phyloP scores from a whole-genome alignment of 2,113 vertebrate genomes.

The Serilophus lunatus region DNA sequence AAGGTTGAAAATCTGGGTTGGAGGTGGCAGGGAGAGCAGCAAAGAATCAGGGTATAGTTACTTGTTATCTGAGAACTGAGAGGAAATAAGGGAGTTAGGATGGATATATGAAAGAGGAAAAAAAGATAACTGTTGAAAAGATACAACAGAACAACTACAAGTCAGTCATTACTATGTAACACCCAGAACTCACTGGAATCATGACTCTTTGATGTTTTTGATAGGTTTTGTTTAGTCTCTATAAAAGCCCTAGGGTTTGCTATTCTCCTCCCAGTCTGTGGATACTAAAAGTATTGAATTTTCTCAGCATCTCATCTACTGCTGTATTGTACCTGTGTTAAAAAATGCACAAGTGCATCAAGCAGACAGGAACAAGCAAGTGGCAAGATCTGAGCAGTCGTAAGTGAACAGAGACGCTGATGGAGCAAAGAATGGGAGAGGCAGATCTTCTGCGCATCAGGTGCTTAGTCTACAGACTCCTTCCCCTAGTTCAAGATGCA shows the following conservation, averaged over 20 bases:
- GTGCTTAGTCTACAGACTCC: neutral
- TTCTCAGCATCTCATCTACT: neutral
- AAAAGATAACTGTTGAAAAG: neutral
- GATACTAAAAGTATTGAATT: neutral
- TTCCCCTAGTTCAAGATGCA: neutral
- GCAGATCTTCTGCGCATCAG: neutral
- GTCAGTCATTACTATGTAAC: neutral
- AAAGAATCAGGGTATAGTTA: neutral
- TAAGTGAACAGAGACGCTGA: neutral
- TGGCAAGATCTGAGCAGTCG: neutral
- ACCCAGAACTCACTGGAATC: neutral
- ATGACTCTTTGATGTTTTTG: neutral
- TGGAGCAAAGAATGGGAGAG: neutral
- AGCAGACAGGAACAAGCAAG: neutral
- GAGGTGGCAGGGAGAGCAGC: accelerated
- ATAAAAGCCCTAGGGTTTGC: neutral
- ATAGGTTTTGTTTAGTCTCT: neutral
- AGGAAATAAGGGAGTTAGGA: neutral
- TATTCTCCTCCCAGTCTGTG: neutral
- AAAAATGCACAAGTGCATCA: accelerated
- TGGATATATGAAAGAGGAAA: neutral
- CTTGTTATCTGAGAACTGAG: neutral
- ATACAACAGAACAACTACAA: neutral
- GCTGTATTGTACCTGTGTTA: neutral
- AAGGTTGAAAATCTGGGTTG: neutral